Percentiles rank a stretch among this genome's conserved stretches.
These are phyloP conservation scores for Patella vulgata DNA, from an alignment of 1,140 invertebrate species.

Conservation along the genomic window DNA sequence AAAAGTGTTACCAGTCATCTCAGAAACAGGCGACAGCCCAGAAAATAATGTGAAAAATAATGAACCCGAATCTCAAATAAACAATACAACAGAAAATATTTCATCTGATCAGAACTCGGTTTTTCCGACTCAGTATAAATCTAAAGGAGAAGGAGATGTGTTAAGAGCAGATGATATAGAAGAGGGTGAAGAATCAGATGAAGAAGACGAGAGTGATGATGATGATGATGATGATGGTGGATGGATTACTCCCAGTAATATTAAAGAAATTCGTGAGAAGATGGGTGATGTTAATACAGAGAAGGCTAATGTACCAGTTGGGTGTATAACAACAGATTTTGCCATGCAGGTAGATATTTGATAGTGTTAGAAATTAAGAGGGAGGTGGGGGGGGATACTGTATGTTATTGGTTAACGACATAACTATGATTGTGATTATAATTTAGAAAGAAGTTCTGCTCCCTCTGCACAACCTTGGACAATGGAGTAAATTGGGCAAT, in stretches of 20 bases:
- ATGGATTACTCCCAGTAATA: conserved; percentile 93
- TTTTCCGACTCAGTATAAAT: no score
- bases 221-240: conserved; percentile 76
- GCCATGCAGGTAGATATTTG: conserved; percentile 81
- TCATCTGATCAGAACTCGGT: no score
- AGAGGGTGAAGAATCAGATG: conserved; percentile 46
- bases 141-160: neutral
- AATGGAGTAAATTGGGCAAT: no score
- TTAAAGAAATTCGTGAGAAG: conserved; percentile 77
- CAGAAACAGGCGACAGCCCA: neutral
- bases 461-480: no score
- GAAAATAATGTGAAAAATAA: neutral
- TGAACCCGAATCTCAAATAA: no score
- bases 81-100: no score
- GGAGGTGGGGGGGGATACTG: no score
- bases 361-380: no score
- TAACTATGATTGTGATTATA: no score
- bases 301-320: conserved; percentile 75
- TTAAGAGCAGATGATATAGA: conserved; percentile 19
- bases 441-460: no score
- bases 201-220: conserved; percentile 63
- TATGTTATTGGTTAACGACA: no score
- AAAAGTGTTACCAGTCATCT: no score
- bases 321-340: conserved; percentile 95
- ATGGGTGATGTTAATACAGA: conserved; percentile 71